These are phyloP conservation scores for Ligdia adustata DNA, from an alignment of 2,888 invertebrate genomes.

Conservation along the genomic window DNA sequence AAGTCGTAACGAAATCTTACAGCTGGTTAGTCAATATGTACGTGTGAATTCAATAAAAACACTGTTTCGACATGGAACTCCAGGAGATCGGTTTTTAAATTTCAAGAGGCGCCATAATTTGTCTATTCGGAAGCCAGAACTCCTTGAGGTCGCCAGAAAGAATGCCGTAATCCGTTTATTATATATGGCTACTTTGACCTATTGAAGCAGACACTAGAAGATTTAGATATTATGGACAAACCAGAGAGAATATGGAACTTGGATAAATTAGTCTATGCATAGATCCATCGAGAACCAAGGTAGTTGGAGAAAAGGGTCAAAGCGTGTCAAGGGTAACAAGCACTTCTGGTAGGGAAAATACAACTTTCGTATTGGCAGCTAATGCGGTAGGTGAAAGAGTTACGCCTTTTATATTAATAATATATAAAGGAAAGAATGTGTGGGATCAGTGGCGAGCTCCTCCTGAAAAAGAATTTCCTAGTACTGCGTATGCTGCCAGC, in stretches of 20 bases:
- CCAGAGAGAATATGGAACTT: slow-evolving; percentile 1
- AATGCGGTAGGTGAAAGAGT: slow-evolving; percentile 3
- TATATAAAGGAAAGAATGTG: slow-evolving; percentile 8
- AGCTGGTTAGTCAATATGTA: slow-evolving; percentile 42
- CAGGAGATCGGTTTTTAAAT: slow-evolving; percentile 45
- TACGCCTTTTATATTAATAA: slow-evolving; percentile 8
- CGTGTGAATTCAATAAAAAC: slow-evolving; percentile 37
- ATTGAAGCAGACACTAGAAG: neutral
- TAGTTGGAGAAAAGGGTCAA: slow-evolving; percentile 11
- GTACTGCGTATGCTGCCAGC: slow-evolving; percentile 47
- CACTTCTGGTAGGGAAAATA: slow-evolving; percentile 9
- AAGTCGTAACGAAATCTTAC: too few relatives aligned
- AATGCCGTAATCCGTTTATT: slow-evolving; percentile 9
- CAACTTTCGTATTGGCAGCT: slow-evolving; percentile 4
- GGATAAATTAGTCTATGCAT: slow-evolving; percentile 3
- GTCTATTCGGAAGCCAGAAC: slow-evolving; percentile 54
- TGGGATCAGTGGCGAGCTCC: slow-evolving; percentile 8
- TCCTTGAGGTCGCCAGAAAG: slow-evolving; percentile 38
- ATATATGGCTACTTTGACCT: slow-evolving; percentile 8
- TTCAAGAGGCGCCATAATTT: slow-evolving; percentile 45
- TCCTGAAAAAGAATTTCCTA: slow-evolving; percentile 8
- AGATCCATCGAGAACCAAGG: slow-evolving; percentile 6
- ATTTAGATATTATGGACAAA: slow-evolving; percentile 1
- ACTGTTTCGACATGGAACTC: slow-evolving; percentile 43
- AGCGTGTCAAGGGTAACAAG: slow-evolving; percentile 3